Evolutionary conservation across 2,113 vertebrate species (phyloP).

Genomic region (Regulus satrapa): DNA sequence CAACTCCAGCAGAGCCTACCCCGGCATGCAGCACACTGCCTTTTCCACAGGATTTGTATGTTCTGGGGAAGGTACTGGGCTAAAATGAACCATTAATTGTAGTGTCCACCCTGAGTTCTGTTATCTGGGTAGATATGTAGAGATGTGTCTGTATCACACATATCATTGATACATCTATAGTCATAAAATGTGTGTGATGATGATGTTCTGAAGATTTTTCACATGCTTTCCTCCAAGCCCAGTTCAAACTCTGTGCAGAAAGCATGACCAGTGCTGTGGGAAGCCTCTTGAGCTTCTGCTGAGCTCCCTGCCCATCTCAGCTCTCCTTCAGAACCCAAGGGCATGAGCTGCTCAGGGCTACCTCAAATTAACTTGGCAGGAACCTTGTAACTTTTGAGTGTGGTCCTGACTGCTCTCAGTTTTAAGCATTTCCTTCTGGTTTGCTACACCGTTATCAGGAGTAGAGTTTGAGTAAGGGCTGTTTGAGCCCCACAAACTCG

Average conservation of each 20-base stretch:
- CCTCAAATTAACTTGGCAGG: not conserved
- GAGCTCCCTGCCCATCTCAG: not conserved
- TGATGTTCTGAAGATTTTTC: not conserved
- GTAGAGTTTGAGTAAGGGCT: not conserved
- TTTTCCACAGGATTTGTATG: not conserved
- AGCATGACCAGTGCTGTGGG: not conserved
- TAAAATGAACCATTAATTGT: not conserved
- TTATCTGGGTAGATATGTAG: not conserved
- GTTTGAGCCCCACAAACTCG: not conserved
- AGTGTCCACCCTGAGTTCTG: rapidly evolving
- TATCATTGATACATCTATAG: too few relatives aligned
- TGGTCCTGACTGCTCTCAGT: not conserved
- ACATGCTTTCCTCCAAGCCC: rapidly evolving
- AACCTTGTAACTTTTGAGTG: not conserved
- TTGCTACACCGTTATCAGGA: not conserved
- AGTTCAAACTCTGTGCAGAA: not conserved
- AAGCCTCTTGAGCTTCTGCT: not conserved
- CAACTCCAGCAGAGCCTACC: not conserved
- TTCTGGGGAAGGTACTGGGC: not conserved
- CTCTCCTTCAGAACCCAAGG: not conserved
- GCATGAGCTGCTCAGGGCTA: not conserved
- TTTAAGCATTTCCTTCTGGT: not conserved
- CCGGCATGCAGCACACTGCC: not conserved
- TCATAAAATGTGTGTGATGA: not conserved
- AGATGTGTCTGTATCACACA: too few relatives aligned